Evolutionary conservation across 2,888 invertebrate species (phyloP).

Genomic region (Platycnemis pennipes): DNA sequence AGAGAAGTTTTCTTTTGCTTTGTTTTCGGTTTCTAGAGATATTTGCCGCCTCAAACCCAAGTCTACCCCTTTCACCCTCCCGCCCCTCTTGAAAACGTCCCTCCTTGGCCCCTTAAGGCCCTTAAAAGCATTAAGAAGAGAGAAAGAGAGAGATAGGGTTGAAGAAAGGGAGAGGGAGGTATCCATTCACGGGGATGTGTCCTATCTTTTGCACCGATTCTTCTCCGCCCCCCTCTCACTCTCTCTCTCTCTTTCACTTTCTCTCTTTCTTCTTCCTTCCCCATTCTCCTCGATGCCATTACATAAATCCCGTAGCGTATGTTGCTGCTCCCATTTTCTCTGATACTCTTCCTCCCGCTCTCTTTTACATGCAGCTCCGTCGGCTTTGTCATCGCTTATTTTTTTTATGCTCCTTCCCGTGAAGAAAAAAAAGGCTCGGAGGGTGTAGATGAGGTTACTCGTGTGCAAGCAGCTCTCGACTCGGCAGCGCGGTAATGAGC

Average conservation of each 20-base stretch:
- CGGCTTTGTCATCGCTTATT: background rate
- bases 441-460: background rate
- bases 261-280: background rate
- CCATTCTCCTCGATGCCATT: background rate
- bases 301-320: conserved; percentile 5
- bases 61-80: background rate
- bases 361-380: background rate
- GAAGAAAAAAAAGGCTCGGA: background rate
- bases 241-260: background rate
- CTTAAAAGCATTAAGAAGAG: conserved; percentile 19
- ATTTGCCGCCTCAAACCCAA: conserved; percentile 25
- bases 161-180: background rate
- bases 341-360: background rate
- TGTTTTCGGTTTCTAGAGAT: background rate
- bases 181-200: conserved; percentile 14
- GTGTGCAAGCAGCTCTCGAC: background rate
- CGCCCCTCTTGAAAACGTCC: background rate
- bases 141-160: background rate
- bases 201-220: background rate
- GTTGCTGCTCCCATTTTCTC: background rate
- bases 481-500: background rate
- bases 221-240: background rate
- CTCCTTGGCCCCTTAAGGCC: background rate
- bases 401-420: background rate
- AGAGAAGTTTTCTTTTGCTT: conserved; percentile 17